These are phyloP conservation scores for Arion vulgaris DNA, from an alignment of 1,140 invertebrate genomes.

Conservation along the genomic window DNA sequence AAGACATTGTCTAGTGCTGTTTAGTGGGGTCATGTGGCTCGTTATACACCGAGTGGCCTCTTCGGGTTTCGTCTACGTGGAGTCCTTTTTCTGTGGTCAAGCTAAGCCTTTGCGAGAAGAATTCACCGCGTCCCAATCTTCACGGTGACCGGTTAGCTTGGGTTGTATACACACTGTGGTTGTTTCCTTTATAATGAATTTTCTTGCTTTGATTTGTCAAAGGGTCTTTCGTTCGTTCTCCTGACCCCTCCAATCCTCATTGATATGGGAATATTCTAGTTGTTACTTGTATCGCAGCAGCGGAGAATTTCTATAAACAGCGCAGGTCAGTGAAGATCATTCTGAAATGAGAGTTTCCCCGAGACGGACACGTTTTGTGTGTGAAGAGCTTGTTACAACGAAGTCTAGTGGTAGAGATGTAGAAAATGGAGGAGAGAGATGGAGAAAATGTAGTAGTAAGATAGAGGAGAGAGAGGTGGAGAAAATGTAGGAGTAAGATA, in stretches of 20 bases:
- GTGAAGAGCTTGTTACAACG: too few relatives aligned
- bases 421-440: too few relatives aligned
- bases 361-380: too few relatives aligned
- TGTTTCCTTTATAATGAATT: not conserved
- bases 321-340: not conserved
- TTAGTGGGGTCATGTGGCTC: too few relatives aligned
- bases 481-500: too few relatives aligned
- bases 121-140: not conserved
- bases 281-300: too few relatives aligned
- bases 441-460: too few relatives aligned
- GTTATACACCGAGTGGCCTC: not conserved
- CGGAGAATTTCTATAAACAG: constrained; percentile 1
- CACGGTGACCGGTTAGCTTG: not conserved
- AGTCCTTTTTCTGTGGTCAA: not conserved
- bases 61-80: not conserved
- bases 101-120: not conserved
- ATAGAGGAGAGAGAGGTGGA: too few relatives aligned
- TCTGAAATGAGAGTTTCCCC: not conserved
- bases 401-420: too few relatives aligned
- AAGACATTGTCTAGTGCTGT: not conserved
- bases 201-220: not conserved
- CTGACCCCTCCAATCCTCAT: not conserved
- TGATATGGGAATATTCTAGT: too few relatives aligned
- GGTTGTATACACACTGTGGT: not conserved
- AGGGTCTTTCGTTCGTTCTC: not conserved